Evolutionary conservation across 2,113 vertebrate species (phyloP), one percentile per base, ranked within the genome.

Genomic region (Oryctolagus cuniculus): DNA sequence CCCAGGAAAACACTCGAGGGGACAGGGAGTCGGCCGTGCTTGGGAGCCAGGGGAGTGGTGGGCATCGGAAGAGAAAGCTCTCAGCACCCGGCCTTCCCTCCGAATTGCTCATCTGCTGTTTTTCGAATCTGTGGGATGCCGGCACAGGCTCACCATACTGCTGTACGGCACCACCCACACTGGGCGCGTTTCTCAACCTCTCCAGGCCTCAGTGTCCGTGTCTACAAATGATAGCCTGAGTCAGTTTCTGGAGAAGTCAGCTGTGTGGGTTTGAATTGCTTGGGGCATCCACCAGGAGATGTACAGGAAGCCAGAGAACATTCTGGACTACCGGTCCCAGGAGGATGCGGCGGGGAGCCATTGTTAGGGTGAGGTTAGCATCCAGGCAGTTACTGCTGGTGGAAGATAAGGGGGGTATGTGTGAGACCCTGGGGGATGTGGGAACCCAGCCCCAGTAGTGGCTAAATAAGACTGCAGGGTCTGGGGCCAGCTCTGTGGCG

Each of bases 241-340:
- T 73, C 51, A 24, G 34, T 15, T 79, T 87, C 36, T 55, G 74
- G 82, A 87, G n/a, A 90, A 95, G 51, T 63, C 24, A 84, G 38
- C 29, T 31, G 4, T 72, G 5, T 51, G 88, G 67, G 72, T 31
- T 79, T 75, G 15, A 89, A 31, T 44, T n/a, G n/a, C 61, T n/a
- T 80, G 55, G 70, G 31, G 15, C 34, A 16, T 67, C 51, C 70
- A 3, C 3, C 15, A 19, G 16, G 36, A 89, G 44, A 36, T 6
- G 27, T 29, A n/a, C 22, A 29, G 15, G 31, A 70, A 51, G 25
- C 31, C 10, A 58, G 84, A 67, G 38, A 72, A 82, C 29, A 34
- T 24, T 78, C 19, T 77, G 53, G 78, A 81, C 80, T 58, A 29
- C 29, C 38, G 53, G 19, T 85, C 44, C 55, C 38, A 86, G 66